phyloP scores from a whole-genome alignment of 2,888 invertebrate genomes.

The Lithosia quadra region DNA sequence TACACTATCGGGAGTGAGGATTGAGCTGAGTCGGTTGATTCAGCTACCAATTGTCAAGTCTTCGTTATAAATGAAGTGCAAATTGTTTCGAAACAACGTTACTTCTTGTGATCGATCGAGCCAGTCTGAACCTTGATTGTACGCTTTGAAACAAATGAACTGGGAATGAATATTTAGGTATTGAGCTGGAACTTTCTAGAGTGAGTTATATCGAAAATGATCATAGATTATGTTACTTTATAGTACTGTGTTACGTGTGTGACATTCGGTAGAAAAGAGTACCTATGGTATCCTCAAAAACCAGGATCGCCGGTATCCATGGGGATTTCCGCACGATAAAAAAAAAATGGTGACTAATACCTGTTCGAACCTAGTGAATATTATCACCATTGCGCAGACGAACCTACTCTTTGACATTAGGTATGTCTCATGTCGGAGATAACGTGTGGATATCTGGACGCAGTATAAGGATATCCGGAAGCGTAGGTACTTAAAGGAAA shows the following conservation, averaged over 20 bases:
- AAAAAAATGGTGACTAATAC: too few species aligned
- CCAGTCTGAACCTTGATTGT: constrained; percentile 32
- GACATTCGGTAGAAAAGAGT: too few species aligned
- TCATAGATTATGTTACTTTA: background rate
- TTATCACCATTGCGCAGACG: too few species aligned
- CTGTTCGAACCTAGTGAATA: too few species aligned
- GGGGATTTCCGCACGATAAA: too few species aligned
- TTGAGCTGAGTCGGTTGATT: constrained; percentile 16
- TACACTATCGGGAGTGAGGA: constrained; percentile 28
- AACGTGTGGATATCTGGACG: too few species aligned
- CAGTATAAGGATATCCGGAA: too few species aligned
- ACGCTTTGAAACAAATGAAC: constrained; percentile 10
- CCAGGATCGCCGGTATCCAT: too few species aligned
- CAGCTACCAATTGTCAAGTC: constrained; percentile 41
- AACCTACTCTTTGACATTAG: too few species aligned
- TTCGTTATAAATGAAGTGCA: constrained; percentile 51
- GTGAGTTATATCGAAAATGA: background rate
- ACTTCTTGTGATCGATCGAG: constrained; percentile 41
- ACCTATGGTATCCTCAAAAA: too few species aligned
- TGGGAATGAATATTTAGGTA: constrained; percentile 13
- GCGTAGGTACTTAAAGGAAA: too few species aligned
- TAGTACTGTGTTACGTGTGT: background rate
- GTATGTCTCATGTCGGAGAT: too few species aligned
- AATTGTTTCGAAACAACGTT: constrained; percentile 57
- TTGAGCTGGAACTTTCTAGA: background rate